phyloP scores from a whole-genome alignment of 1,140 invertebrate species.

The Zaprionus lachaisei region DNA sequence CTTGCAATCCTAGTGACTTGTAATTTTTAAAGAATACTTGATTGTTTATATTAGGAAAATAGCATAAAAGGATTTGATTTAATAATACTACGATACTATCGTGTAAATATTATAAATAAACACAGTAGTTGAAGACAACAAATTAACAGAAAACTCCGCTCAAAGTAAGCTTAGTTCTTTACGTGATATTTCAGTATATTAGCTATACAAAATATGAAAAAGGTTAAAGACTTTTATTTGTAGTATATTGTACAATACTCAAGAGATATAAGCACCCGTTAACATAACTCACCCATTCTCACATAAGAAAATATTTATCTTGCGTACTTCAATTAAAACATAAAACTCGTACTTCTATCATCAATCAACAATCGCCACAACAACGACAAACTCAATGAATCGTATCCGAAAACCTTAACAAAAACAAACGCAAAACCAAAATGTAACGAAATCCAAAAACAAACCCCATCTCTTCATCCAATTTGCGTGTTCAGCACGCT shows the following conservation, averaged over 20 bases:
- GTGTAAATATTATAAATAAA: slow-evolving; percentile 2
- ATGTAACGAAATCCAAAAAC: slow-evolving; percentile 43
- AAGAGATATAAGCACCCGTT: slow-evolving; percentile 46
- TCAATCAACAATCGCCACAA: slow-evolving; percentile 66
- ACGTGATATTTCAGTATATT: background rate
- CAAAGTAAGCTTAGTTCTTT: background rate
- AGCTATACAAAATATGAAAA: slow-evolving; percentile 9
- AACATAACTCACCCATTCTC: slow-evolving; percentile 36
- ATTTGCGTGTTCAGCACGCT: slow-evolving; percentile 86
- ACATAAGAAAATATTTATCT: slow-evolving; percentile 41
- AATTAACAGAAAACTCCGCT: background rate
- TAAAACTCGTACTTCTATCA: slow-evolving; percentile 73
- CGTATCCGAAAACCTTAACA: slow-evolving; percentile 41
- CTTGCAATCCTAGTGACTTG: too few relatives aligned
- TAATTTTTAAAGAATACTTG: too few relatives aligned
- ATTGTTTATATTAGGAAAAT: too few relatives aligned
- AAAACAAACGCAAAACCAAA: slow-evolving; percentile 50
- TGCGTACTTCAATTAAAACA: slow-evolving; percentile 68
- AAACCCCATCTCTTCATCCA: slow-evolving; percentile 55
- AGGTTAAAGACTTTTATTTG: slow-evolving; percentile 25
- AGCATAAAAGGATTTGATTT: too few relatives aligned
- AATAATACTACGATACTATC: background rate
- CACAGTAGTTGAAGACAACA: background rate
- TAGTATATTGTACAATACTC: slow-evolving; percentile 51
- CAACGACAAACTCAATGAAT: slow-evolving; percentile 49